Conservation (phyloP, 2,888 invertebrate genomes). For the Mythimna ferrago region DNA sequence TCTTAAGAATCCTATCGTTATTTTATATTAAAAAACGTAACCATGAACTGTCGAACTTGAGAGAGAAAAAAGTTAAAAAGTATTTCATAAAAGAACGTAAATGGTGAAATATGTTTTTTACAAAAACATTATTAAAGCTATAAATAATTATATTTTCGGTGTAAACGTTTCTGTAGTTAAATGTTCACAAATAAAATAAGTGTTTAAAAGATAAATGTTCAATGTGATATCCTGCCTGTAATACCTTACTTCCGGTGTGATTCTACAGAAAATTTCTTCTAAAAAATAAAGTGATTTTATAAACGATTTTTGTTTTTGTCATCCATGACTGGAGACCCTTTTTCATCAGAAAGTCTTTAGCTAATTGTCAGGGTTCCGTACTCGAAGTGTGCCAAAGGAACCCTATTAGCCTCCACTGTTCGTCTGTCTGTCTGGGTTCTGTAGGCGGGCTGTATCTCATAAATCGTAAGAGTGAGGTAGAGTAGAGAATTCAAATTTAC, state of each 20-base stretch:
- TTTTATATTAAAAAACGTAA: conserved; percentile 8
- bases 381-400: no score
- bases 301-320: conserved; percentile 61
- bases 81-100: conserved; percentile 27
- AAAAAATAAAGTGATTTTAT: conserved; percentile 85
- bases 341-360: no score
- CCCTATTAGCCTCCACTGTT: no score
- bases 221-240: conserved; percentile 90
- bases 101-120: conserved; percentile 47
- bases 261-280: conserved; percentile 82
- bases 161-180: conserved; percentile 66
- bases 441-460: no score
- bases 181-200: conserved; percentile 72
- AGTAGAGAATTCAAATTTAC: no score
- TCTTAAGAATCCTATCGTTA: conserved; percentile 2
- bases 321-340: background rate
- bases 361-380: no score
- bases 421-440: no score
- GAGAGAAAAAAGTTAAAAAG: conserved; percentile 40
- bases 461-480: no score
- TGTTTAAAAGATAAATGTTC: conserved; percentile 83
- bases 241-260: conserved; percentile 85
- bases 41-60: conserved; percentile 28
- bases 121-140: conserved; percentile 38
- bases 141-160: conserved; percentile 53